Evolutionary conservation across 2,113 vertebrate species (phyloP).

Genomic region (Erythrocercus mccallii): DNA sequence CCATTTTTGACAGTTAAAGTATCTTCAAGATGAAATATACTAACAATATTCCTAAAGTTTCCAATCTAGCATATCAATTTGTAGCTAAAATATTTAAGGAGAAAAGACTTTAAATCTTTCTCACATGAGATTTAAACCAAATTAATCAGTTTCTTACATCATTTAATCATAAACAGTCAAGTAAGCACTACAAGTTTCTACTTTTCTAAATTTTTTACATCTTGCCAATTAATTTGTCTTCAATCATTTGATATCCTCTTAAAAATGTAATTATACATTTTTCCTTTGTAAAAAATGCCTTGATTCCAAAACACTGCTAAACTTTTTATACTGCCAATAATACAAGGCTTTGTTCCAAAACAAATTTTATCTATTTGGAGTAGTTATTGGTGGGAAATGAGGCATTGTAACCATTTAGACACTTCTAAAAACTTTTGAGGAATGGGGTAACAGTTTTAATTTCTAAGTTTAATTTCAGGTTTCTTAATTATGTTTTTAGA

Average conservation of each 20-base stretch:
- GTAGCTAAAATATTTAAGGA: neutral
- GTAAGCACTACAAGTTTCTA: neutral
- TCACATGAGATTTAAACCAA: neutral
- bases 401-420: neutral
- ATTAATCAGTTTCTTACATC: neutral
- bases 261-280: neutral
- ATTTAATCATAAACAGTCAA: neutral
- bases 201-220: neutral
- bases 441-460: neutral
- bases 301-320: neutral
- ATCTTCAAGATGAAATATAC: neutral
- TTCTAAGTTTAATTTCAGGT: neutral
- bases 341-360: neutral
- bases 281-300: neutral
- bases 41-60: neutral
- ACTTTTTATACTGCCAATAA: neutral
- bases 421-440: neutral
- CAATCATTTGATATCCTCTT: neutral
- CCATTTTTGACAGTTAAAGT: neutral
- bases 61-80: neutral
- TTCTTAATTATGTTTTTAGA: neutral
- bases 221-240: neutral
- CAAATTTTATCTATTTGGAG: neutral
- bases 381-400: neutral
- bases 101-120: neutral